These are phyloP conservation scores for Sphaeramia orbicularis DNA, from an alignment of 2,797 vertebrate species.

Conservation along the genomic window DNA sequence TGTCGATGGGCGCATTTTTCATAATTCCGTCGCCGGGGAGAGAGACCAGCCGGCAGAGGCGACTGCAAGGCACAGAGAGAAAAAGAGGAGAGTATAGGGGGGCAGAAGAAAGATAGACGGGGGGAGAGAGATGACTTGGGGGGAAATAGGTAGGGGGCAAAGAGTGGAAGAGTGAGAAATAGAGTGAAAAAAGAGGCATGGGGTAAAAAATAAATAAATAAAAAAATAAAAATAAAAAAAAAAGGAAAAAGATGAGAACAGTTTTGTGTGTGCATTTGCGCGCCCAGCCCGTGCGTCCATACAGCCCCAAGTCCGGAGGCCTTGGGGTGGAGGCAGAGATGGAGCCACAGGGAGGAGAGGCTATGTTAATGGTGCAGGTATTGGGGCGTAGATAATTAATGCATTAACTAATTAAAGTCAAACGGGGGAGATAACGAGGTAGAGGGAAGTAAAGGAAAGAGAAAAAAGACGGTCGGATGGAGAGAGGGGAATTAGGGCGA, in stretches of 20 bases:
- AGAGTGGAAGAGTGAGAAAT: conserved; percentile 86
- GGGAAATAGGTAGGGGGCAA: conserved; percentile 86
- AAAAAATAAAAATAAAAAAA: conserved; percentile 34
- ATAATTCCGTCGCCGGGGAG: conserved; percentile 97
- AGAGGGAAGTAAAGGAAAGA: conserved; percentile 64
- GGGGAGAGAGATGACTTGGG: conserved; percentile 80
- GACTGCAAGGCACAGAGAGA: conserved; percentile 91
- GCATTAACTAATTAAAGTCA: conserved; percentile 87
- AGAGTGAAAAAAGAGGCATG: conserved; percentile 84
- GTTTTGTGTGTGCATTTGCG: conserved; percentile 42
- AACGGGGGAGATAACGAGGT: conserved; percentile 84
- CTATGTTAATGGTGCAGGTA: conserved; percentile 84
- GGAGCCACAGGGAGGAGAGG: conserved; percentile 64
- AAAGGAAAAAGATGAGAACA: conserved; percentile 25
- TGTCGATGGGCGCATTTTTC: conserved; percentile 99
- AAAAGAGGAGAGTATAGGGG: conserved; percentile 76
- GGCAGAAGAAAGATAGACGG: conserved; percentile 77
- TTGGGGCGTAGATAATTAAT: conserved; percentile 87
- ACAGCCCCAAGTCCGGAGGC: conserved; percentile 61
- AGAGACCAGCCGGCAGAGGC: conserved; percentile 86
- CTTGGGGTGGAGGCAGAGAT: conserved; percentile 59
- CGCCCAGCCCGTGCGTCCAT: conserved; percentile 43
- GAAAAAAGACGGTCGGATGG: conserved; percentile 62
- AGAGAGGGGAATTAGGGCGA: conserved; percentile 70
- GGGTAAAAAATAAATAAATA: conserved; percentile 71